Conservation (phyloP, 2,797 vertebrate genomes). For the Paedocypris micromegethes region DNA sequence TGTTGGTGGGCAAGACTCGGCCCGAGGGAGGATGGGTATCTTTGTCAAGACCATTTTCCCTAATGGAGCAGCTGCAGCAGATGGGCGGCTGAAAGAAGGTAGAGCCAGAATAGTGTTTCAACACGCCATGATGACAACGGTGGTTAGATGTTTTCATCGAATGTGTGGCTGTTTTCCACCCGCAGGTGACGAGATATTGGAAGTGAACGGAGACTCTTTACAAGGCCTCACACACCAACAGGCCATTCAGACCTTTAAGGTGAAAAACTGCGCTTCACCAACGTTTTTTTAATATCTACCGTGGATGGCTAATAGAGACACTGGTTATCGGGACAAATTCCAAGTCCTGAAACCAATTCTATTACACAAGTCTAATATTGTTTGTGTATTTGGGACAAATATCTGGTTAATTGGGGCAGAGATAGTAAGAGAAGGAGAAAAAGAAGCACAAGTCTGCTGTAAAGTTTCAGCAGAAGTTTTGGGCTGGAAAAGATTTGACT, state of each 20-base stretch:
- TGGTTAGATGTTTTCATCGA: not conserved
- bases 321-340: no score
- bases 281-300: not conserved
- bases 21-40: slow-evolving; percentile 92
- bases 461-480: no score
- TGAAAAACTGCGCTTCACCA: slow-evolving; percentile 53
- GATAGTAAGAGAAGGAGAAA: no score
- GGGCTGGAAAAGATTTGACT: no score
- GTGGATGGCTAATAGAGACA: no score
- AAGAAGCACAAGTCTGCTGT: no score
- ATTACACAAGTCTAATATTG: no score
- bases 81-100: slow-evolving; percentile 92
- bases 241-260: slow-evolving; percentile 97
- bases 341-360: no score
- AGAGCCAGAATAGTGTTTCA: slow-evolving; percentile 67
- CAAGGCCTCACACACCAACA: slow-evolving; percentile 93
- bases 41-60: slow-evolving; percentile 97
- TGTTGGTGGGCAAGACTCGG: slow-evolving; percentile 92
- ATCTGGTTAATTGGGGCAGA: no score
- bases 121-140: slow-evolving; percentile 8
- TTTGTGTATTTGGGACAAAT: no score
- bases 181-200: slow-evolving; percentile 89
- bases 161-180: not conserved
- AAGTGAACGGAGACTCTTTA: slow-evolving; percentile 91
- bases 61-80: slow-evolving; percentile 86